A percentile compares a stretch with the other conserved stretches of the same genome.
These are phyloP conservation scores for Cybosia mesomella DNA, from an alignment of 2,888 invertebrate genomes.

Conservation along the genomic window DNA sequence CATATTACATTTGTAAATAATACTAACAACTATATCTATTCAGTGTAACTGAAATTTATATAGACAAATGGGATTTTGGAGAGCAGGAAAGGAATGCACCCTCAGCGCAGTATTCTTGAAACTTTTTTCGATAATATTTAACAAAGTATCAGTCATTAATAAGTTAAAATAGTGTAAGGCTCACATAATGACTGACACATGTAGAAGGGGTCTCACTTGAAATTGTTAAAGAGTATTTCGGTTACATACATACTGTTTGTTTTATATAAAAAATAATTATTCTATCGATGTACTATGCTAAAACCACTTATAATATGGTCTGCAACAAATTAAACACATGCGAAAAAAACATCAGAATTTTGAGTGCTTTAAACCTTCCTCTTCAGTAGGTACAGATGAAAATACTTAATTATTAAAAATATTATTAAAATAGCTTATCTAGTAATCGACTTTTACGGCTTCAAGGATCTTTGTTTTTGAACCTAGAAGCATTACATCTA, in stretches of 20 bases:
- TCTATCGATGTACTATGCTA: neutral
- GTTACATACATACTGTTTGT: neutral
- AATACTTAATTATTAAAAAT: no score
- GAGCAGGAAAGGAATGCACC: constrained; percentile 60
- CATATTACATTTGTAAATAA: constrained; percentile 78
- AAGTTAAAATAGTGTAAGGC: constrained; percentile 55
- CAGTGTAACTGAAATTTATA: constrained; percentile 62
- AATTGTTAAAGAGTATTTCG: neutral
- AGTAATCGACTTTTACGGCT: neutral
- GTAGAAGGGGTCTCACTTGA: constrained; percentile 16
- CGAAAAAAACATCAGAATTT: neutral
- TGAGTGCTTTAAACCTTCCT: no score
- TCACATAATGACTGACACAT: constrained; percentile 59
- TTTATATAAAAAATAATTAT: neutral
- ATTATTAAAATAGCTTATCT: neutral
- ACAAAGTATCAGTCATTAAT: constrained; percentile 71
- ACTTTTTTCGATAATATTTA: constrained; percentile 65
- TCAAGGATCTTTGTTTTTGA: neutral
- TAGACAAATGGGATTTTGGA: constrained; percentile 56
- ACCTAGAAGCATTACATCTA: neutral
- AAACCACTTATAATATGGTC: neutral
- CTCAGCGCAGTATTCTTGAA: constrained; percentile 72
- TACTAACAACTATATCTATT: constrained; percentile 59
- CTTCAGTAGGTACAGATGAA: no score
- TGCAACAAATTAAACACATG: neutral